A percentile compares a stretch with the other conserved stretches of the same genome.
phyloP scores from a whole-genome alignment of 2,888 invertebrate genomes.

The Autographa pulchrina region DNA sequence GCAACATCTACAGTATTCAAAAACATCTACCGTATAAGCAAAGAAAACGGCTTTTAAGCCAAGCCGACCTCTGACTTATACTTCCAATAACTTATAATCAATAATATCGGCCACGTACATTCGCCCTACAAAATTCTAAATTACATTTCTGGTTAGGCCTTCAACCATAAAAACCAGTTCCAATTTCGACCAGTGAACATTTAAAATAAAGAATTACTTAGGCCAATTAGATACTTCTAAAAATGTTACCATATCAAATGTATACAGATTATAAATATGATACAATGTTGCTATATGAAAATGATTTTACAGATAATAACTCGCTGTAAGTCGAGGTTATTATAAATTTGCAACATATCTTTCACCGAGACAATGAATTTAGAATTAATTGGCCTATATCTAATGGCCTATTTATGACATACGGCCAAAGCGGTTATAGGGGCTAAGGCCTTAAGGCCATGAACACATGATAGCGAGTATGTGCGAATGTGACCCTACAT shows the following conservation, averaged over 20 bases:
- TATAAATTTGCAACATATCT: background rate
- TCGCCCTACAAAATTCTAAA: background rate
- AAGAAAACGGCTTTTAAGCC: background rate
- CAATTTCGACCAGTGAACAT: slow-evolving; percentile 1
- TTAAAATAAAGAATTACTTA: slow-evolving; percentile 22
- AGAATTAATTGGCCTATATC: slow-evolving; percentile 1
- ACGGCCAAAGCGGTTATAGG: background rate
- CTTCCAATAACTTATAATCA: background rate
- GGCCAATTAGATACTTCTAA: slow-evolving; percentile 22
- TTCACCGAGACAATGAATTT: background rate
- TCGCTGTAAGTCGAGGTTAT: too few species aligned
- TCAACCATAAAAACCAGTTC: slow-evolving; percentile 12
- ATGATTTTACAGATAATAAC: background rate
- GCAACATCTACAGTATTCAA: background rate
- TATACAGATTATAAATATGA: slow-evolving; percentile 1
- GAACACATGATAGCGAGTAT: slow-evolving; percentile 14
- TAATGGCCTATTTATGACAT: background rate
- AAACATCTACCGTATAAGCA: background rate
- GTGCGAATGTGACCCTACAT: slow-evolving; percentile 22
- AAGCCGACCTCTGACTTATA: background rate
- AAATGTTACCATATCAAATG: slow-evolving; percentile 10
- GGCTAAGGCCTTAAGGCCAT: background rate
- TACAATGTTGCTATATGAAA: slow-evolving; percentile 5
- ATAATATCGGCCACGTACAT: background rate
- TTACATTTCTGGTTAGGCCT: background rate